These are phyloP conservation scores for Meta bourneti DNA, from an alignment of 2,888 invertebrate species.

Conservation along the genomic window DNA sequence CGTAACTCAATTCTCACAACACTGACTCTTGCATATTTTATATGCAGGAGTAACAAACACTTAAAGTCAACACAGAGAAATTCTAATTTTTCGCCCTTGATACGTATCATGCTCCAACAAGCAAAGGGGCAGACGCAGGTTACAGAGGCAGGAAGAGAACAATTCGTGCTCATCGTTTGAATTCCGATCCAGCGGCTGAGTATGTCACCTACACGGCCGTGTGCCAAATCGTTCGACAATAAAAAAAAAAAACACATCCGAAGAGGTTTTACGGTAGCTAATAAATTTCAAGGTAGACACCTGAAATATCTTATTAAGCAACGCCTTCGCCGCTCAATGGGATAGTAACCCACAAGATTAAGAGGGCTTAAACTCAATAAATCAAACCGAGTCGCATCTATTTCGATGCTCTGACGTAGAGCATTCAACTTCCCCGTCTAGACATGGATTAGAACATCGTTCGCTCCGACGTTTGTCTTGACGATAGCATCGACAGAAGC, in stretches of 20 bases:
- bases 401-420: background rate
- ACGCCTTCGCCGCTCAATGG: background rate
- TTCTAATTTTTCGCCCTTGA: too few species aligned
- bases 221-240: background rate
- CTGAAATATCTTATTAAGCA: background rate
- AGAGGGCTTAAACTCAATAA: background rate
- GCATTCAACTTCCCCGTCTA: background rate
- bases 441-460: background rate
- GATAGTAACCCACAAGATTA: background rate
- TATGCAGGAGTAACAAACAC: too few species aligned
- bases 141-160: too few species aligned
- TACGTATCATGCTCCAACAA: too few species aligned
- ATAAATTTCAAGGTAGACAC: background rate
- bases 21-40: too few species aligned
- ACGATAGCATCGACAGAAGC: background rate
- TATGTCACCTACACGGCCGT: background rate
- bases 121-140: too few species aligned
- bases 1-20: too few species aligned
- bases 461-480: background rate
- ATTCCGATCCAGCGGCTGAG: background rate
- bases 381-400: background rate
- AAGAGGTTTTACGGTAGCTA: background rate
- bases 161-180: background rate
- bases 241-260: background rate
- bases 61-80: too few species aligned